phyloP scores from a whole-genome alignment of 2,113 vertebrate genomes.

The Marmota monax region DNA sequence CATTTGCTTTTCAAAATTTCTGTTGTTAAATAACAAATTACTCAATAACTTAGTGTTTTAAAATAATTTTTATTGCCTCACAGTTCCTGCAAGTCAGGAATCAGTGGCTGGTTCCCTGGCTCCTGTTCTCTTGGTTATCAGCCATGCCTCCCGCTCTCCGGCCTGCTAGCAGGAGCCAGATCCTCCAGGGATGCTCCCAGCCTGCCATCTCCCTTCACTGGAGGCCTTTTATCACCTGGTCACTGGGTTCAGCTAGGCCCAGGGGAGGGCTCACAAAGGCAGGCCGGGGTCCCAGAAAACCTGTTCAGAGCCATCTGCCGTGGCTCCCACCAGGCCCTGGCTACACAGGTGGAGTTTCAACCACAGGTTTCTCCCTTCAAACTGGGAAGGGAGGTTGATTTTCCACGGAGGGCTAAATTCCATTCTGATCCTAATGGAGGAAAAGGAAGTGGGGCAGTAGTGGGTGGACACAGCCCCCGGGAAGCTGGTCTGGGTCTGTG shows the following conservation, averaged over 20 bases:
- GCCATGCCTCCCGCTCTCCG: background rate
- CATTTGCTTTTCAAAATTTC: background rate
- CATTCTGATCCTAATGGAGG: background rate
- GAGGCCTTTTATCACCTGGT: background rate
- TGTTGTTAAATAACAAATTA: background rate
- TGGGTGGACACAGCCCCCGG: fast-evolving
- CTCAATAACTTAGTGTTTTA: background rate
- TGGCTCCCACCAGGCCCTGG: background rate
- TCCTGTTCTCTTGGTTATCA: background rate
- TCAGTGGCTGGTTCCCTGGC: background rate
- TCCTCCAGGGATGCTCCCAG: background rate
- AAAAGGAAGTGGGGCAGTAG: too few relatives aligned
- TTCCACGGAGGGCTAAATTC: background rate
- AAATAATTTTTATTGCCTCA: background rate
- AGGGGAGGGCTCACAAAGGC: fast-evolving
- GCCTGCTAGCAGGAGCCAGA: background rate
- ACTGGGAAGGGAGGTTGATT: background rate
- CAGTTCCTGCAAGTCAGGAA: background rate
- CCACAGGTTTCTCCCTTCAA: background rate
- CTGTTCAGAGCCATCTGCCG: background rate
- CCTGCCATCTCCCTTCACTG: background rate
- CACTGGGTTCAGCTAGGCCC: too few relatives aligned
- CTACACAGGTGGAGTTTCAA: background rate
- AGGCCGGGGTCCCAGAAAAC: fast-evolving
- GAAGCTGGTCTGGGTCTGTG: background rate